Evolutionary conservation across 2,113 vertebrate genomes (phyloP), one percentile per base, ranked within the genome.

Genomic region (Xenopus laevis): DNA sequence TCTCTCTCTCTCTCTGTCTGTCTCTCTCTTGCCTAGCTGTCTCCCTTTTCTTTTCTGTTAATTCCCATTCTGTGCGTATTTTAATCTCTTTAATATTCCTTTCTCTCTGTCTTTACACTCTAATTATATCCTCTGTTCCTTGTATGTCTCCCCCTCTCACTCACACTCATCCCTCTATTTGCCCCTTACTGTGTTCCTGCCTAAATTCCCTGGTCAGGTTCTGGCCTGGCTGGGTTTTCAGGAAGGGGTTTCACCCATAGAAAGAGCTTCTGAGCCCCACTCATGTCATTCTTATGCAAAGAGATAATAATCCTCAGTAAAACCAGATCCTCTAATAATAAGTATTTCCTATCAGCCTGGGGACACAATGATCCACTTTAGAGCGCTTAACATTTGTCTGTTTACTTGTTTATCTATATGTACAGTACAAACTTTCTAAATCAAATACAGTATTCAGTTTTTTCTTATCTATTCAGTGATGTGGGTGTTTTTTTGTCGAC

Each of bases 361-460:
- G 76, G 83, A 83, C 83, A 79, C 90, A 86, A 85, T 89, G 89
- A 88, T 91, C 91, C 91, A 86, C 82, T 81, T 55, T 92, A 88
- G 88, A 91, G 92, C 91, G 91, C 93, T 94, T 93, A 90, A 89
- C 88, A 88, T 90, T 82, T 95, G 93, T 95, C 94, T 90, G 86
- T 91, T 91, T 89, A 88, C 90, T 91, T 93, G 91, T 92, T 95
- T 93, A 92, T 94, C 91, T 94, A 93, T 93, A 95, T 96, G 94
- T 94, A 92, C 91, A 94, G 94, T 94, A 92, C 91, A 94, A 93
- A 92, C 88, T 94, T 93, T 95, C 90, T 94, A 94, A 94, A 94
- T 93, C 91, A 95, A 97, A 97, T 95, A 95, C 94, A 96, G 90
- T 94, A 94, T 96, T 95, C 89, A 87, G 86, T 95, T 86, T 94